Percentiles rank a stretch among this genome's conserved stretches.
phyloP scores from a whole-genome alignment of 2,888 invertebrate genomes.

The Sacculina carcini region DNA sequence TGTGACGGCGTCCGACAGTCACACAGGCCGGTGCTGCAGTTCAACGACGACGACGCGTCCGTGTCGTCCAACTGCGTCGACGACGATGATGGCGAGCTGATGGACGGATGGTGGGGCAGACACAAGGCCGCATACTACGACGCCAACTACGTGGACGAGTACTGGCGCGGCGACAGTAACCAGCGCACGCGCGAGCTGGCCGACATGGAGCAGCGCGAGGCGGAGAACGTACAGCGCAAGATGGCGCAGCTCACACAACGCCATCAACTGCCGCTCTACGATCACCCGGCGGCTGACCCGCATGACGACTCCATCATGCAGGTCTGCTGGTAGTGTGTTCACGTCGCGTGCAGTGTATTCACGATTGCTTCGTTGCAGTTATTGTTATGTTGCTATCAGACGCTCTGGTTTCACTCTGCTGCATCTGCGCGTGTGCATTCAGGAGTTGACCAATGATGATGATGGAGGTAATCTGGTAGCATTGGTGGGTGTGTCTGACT shows the following conservation, averaged over 20 bases:
- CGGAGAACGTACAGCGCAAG: constrained; percentile 46
- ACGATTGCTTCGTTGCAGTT: no score
- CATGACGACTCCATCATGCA: constrained; percentile 5
- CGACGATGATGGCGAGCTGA: constrained; percentile 38
- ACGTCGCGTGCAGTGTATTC: no score
- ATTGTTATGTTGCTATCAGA: no score
- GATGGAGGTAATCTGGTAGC: no score
- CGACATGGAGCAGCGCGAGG: constrained; percentile 56
- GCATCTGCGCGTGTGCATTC: no score
- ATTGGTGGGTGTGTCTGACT: no score
- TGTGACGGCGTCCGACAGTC: no score
- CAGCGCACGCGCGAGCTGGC: constrained; percentile 22
- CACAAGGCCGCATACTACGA: constrained; percentile 50
- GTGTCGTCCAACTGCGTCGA: constrained; percentile 17
- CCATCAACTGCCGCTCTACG: constrained; percentile 6
- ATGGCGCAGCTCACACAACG: constrained; percentile 48
- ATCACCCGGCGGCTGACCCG: constrained; percentile 25
- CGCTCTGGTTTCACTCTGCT: no score
- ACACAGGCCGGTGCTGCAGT: no score
- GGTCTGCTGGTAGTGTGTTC: no score
- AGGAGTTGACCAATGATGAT: no score
- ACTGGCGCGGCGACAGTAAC: constrained; percentile 36
- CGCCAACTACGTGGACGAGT: constrained; percentile 67
- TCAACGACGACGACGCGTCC: neutral
- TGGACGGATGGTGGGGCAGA: constrained; percentile 63